Base-by-base conservation (phyloP, 2,113 vertebrate genomes). In the Mystacornis crossleyi region DNA sequence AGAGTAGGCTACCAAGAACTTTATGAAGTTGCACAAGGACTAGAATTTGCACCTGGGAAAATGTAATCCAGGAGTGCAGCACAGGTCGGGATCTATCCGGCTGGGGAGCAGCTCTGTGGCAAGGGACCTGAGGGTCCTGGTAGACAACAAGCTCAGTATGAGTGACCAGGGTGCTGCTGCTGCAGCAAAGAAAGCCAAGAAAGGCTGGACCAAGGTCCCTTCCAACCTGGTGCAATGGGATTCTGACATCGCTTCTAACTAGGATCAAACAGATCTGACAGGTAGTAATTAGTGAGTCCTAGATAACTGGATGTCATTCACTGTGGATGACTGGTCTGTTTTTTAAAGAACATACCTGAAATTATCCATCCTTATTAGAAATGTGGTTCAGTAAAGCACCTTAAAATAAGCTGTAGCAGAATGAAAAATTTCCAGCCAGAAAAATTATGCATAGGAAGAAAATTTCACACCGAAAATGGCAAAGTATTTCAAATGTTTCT, bases 401-500 rank as follows among this genome's bases (percentile, higher is more conserved):
- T 69, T 84, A 66, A 78, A 86, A 81, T 85, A 89, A 61, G 7
- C 38, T 89, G 45, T 24, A 75, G 19, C 24, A 80, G 47, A 94
- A 93, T 36, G 24, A 94, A 96, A 69, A 51, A 34, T 7, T 83
- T 75, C 28, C 43, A 85, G 34, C 34, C 28, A 81, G 60, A 73
- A 93, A 83, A 81, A 88, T 23, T 33, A 55, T 48, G 34, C 40
- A 82, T 14, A 42, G 24, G 69, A 86, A 89, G 26, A 88, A 62
- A 66, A 90, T 51, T 93, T 84, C 50, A 34, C 45, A 74, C 53
- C 50, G 15, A 38, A 96, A 95, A 86, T 57, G 53, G 77, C 89
- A 72, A 92, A 86, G 80, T 55, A 61, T 64, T 90, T 72, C 34
- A 54, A 75, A 57, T 73, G 48, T 94, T 96, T 93, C 75, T 96